Conservation (phyloP, 2,797 vertebrate genomes). For the Sphaeramia orbicularis region DNA sequence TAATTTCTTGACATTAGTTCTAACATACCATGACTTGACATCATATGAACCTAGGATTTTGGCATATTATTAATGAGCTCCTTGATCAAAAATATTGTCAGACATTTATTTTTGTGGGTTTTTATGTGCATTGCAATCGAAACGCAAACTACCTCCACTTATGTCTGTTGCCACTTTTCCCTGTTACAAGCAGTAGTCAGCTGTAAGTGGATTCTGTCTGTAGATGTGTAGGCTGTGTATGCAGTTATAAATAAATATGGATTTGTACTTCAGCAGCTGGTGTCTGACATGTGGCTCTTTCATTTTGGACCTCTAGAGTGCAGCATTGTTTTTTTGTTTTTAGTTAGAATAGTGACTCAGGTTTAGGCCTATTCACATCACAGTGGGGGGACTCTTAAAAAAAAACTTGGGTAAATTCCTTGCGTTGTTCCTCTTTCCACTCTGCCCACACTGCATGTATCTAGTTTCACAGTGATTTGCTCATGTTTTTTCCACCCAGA, state of each 20-base stretch:
- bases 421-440: constrained; percentile 72
- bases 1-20: too few species aligned
- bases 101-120: constrained; percentile 1
- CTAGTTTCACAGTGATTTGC: not conserved
- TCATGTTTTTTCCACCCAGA: constrained; percentile 12
- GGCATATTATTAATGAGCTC: not conserved
- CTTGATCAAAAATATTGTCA: not conserved
- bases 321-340: constrained; percentile 58
- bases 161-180: constrained; percentile 20
- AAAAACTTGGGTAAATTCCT: constrained; percentile 72
- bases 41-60: not conserved
- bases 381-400: constrained; percentile 34
- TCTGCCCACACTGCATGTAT: constrained; percentile 24
- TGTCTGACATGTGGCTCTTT: constrained; percentile 13
- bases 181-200: constrained; percentile 27
- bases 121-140: constrained; percentile 9
- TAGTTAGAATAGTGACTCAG: not conserved
- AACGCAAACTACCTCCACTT: constrained; percentile 56
- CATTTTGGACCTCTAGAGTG: constrained; percentile 64
- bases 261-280: constrained; percentile 5
- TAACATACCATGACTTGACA: too few species aligned
- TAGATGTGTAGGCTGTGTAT: constrained; percentile 32
- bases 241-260: constrained; percentile 37
- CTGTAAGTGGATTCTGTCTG: constrained; percentile 3
- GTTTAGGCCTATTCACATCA: constrained; percentile 16